phyloP scores from a whole-genome alignment of 1,140 invertebrate genomes.

The Trichonephila clavipes region DNA sequence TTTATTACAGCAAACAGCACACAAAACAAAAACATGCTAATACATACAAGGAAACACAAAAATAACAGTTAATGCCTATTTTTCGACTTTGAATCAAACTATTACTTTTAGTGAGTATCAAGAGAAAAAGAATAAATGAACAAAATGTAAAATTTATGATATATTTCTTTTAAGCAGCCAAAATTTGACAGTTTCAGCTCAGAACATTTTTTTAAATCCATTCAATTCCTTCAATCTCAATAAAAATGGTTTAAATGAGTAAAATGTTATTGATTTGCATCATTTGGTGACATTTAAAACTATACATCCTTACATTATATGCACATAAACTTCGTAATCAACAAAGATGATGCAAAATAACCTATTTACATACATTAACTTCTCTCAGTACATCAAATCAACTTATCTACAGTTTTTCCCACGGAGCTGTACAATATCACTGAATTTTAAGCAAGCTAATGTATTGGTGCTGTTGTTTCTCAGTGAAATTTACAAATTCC shows the following conservation, averaged over 20 bases:
- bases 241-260: not conserved
- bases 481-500: slow-evolving; percentile 66
- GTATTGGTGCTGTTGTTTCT: not conserved
- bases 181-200: not conserved
- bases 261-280: slow-evolving; percentile 19
- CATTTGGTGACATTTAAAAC: slow-evolving; percentile 5
- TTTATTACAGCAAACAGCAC: not conserved
- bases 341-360: slow-evolving; percentile 42
- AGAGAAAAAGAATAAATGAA: not conserved
- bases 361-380: slow-evolving; percentile 59
- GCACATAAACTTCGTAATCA: slow-evolving; percentile 49
- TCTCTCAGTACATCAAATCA: slow-evolving; percentile 54
- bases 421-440: slow-evolving; percentile 62
- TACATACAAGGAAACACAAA: not conserved
- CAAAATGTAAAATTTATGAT: not conserved
- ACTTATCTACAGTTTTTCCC: slow-evolving; percentile 39
- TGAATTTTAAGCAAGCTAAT: slow-evolving; percentile 46
- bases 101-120: not conserved
- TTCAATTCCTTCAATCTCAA: not conserved
- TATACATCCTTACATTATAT: slow-evolving; percentile 51
- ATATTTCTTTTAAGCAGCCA: not conserved
- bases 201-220: slow-evolving; percentile 3
- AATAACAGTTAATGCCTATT: not conserved
- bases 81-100: not conserved
- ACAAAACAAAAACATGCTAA: not conserved